Evolutionary conservation across 2,888 invertebrate species (phyloP), one percentile per base, ranked within the genome.

Genomic region (Drosophila gaucha): DNA sequence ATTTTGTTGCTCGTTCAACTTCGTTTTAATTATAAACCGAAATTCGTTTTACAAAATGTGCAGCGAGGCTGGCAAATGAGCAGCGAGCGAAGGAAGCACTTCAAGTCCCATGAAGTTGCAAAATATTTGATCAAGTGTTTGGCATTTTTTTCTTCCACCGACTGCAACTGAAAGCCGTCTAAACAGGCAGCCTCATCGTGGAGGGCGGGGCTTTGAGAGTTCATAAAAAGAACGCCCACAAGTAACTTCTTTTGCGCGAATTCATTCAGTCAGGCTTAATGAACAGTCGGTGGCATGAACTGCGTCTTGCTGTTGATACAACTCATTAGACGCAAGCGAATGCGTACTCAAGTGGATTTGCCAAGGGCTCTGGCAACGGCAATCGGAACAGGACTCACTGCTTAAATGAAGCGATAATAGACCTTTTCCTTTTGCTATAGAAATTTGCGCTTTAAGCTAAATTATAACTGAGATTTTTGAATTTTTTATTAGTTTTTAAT

Each of bases 191-290:
- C 22, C n/a, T n/a, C 18, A 16, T 10, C 26, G 9, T 24, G 39
- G n/a, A 31, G 35, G 9, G n/a, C 14, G 6, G 36, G 14, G 18
- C 31, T 22, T n/a, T 20, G 51, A 31, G 26, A n/a, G 46, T 28
- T 28, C 38, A 56, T 20, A 44, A 59, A 41, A 51, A 62, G 70
- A 66, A 69, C 51, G 49, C 46, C 66, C 63, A 71, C 66, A 87
- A 87, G 89, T 85, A 87, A 88, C 89, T 88, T 88, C 86, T 84
- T 88, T 88, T 88, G 50, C 85, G 89, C 88, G 76, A 78, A 90
- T 86, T 90, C 90, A 90, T 89, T 90, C 88, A 90, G 82, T 85
- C 83, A 85, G 86, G 78, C 83, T 89, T 90, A 90, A 90, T 90
- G 90, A 90, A 89, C 90, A 72, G 88, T 86, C 74, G 69, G 63